phyloP scores from a whole-genome alignment of 2,888 invertebrate species.

The Hirtodrosophila duncani region DNA sequence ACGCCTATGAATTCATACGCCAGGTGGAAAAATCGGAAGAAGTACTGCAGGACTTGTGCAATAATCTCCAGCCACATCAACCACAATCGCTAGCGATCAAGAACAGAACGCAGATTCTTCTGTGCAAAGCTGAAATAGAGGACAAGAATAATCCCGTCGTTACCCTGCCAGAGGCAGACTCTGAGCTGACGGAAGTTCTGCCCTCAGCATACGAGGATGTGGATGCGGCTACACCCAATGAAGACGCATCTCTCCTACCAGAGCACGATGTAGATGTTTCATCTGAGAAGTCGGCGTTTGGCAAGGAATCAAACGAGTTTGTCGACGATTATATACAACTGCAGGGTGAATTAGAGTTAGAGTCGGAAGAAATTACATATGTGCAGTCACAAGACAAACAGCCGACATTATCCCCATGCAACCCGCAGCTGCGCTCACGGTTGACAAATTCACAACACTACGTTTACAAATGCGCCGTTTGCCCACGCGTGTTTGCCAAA shows the following conservation, averaged over 20 bases:
- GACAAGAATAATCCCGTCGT: no score
- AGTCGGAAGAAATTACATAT: neutral
- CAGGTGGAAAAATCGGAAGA: conserved; percentile 64
- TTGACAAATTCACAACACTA: conserved; percentile 35
- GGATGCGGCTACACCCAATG: neutral
- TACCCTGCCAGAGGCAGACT: no score
- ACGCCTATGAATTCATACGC: conserved; percentile 70
- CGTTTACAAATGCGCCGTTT: conserved; percentile 50
- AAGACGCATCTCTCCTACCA: no score
- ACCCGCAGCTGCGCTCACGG: conserved; percentile 54
- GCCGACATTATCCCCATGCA: neutral
- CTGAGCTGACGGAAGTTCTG: no score
- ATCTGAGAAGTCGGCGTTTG: no score
- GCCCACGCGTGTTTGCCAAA: conserved; percentile 66
- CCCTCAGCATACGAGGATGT: neutral
- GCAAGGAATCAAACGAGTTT: no score
- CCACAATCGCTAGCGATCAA: no score
- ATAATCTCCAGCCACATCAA: conserved; percentile 10
- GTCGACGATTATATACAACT: no score
- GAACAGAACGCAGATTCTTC: neutral
- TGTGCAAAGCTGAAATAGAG: no score
- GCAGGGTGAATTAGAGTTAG: conserved; percentile 1
- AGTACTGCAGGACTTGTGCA: conserved; percentile 36
- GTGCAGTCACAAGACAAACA: neutral
- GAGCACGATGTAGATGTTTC: no score